A percentile compares a stretch with the other conserved stretches of the same genome.
Conservation (phyloP, 2,888 invertebrate genomes). For the Alviniconcha strummeri region DNA sequence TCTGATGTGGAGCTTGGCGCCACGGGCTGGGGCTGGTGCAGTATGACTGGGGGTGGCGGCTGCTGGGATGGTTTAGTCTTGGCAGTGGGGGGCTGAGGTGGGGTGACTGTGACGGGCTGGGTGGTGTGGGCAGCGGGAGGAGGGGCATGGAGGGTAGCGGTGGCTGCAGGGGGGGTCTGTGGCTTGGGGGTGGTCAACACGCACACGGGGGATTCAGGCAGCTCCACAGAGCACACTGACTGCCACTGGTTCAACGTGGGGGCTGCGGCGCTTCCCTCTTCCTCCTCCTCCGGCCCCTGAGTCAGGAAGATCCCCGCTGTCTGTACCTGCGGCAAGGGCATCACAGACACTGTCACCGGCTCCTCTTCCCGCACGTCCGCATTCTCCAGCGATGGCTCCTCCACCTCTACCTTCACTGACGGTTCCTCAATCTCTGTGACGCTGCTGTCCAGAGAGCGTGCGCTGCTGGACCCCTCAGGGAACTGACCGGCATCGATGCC, state of each 20-base stretch:
- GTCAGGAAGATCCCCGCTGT: neutral
- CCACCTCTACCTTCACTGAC: neutral
- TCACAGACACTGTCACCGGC: neutral
- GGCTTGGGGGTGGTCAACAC: neutral
- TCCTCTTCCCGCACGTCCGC: slow-evolving; percentile 14
- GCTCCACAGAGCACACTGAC: slow-evolving; percentile 14
- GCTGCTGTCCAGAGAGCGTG: slow-evolving; percentile 35
- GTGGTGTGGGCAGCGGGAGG: neutral
- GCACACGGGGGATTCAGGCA: slow-evolving; percentile 4
- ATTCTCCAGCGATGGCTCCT: neutral
- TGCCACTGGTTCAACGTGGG: neutral
- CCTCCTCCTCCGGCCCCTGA: slow-evolving; percentile 1
- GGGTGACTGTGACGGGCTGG: neutral
- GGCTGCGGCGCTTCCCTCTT: neutral
- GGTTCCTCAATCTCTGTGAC: slow-evolving; percentile 32
- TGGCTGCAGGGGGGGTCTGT: neutral
- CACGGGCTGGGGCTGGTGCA: neutral
- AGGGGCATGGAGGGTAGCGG: neutral
- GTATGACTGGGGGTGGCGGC: neutral
- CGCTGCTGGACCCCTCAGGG: slow-evolving; percentile 30
- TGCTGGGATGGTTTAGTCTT: neutral
- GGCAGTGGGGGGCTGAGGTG: neutral
- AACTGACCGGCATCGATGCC: slow-evolving; percentile 45
- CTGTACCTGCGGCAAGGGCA: slow-evolving; percentile 18
- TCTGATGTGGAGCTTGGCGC: neutral